Evolutionary conservation across 2,888 invertebrate genomes (phyloP).

Genomic region (Formica aserva): DNA sequence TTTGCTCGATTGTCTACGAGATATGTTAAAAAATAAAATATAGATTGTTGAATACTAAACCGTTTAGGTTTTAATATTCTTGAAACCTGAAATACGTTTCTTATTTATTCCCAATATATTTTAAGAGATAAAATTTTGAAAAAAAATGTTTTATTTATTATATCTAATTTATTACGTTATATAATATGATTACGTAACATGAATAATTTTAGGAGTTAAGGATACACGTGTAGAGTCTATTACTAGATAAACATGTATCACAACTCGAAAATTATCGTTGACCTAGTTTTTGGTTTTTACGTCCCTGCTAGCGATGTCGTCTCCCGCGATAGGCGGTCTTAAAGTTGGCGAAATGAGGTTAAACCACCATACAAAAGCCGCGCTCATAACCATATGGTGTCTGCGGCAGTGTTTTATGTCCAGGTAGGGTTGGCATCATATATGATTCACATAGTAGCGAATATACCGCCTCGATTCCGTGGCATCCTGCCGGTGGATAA

Average conservation of each 20-base stretch:
- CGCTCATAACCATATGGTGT: conserved; percentile 73
- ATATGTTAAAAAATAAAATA: conserved; percentile 50
- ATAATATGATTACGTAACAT: background rate
- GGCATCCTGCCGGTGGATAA: conserved; percentile 69
- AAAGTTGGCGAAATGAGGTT: conserved; percentile 67
- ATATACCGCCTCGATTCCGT: conserved; percentile 65
- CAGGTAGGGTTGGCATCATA: conserved; percentile 68
- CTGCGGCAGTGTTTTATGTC: conserved; percentile 70
- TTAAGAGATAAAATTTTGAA: background rate
- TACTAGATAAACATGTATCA: conserved; percentile 14
- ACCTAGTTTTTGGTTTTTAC: conserved; percentile 48
- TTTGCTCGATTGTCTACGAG: conserved; percentile 19
- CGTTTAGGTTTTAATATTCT: background rate
- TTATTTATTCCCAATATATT: background rate
- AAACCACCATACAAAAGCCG: conserved; percentile 64
- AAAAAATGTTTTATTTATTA: conserved; percentile 12
- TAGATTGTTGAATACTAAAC: background rate
- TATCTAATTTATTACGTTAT: background rate
- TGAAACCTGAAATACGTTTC: background rate
- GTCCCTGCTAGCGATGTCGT: conserved; percentile 34
- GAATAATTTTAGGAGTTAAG: conserved; percentile 14
- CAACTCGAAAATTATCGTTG: conserved; percentile 43
- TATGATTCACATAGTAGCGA: conserved; percentile 69
- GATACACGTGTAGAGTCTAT: conserved; percentile 5
- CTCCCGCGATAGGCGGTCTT: conserved; percentile 44